Evolutionary conservation across 2,888 invertebrate genomes (phyloP), one percentile per base, ranked within the genome.

Genomic region (Brachyptera putata): DNA sequence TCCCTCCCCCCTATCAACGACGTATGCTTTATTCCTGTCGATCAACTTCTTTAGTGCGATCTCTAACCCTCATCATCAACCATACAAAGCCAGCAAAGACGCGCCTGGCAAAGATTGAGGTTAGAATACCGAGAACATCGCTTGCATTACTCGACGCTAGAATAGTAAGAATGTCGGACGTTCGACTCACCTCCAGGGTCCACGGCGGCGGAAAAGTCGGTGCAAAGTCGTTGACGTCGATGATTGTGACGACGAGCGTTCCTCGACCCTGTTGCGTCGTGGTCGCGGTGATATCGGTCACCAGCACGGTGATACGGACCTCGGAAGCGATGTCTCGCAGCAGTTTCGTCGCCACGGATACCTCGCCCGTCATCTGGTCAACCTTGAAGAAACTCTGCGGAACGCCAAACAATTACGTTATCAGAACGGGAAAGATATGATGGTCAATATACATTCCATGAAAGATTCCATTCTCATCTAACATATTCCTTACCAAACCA

Each of bases 241-340:
- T 75, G 22, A 85, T 79, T 1, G 79, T 80, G 24, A 85, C 75
- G 66, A 84, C 80, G 34, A 87, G 70, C 18, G 80, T 80, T 13
- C 85, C 89, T 83, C 67, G 53, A 63, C 86, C 86, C 69, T 85
- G 83, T 69, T 94, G 94, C 0, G 86, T 75, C 0, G 83, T 84
- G 0, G 85, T 82, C 0, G 94, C 93, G 0, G 89, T 88, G 1
- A 85, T 84, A 70, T 95, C 95, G 0, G 86, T 86, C 1, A 91
- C 94, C 16, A 85, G 75, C 1, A 92, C 86, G 0, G 89, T 87
- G 56, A 93, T 80, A 13, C 89, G 84, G 24, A 95, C 80, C 0
- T 89, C 84, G 0, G 89, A 85, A 0, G 90, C 89, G 0, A 83
- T 71, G 64, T 85, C 84, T 25, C 90, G 76, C 69, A 86, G 80